Conservation (phyloP, 1,140 invertebrate species). For the Leptinotarsa undecemlineata region DNA sequence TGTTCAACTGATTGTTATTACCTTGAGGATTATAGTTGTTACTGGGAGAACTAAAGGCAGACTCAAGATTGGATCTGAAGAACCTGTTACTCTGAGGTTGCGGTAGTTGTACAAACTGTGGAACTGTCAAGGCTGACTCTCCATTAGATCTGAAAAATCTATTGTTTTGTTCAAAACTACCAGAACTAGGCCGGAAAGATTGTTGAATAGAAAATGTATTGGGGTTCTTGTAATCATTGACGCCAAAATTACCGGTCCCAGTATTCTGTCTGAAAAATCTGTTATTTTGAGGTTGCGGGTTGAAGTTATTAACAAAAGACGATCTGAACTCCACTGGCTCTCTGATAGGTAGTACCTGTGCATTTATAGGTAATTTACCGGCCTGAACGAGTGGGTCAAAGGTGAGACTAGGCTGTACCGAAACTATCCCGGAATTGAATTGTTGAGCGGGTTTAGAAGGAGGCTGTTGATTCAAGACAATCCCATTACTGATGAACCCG, state of each 20-base stretch:
- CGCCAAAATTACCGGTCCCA: conserved; percentile 54
- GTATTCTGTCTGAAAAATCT: conserved; percentile 58
- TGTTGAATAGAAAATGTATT: conserved; percentile 34
- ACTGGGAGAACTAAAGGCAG: not conserved
- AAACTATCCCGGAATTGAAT: conserved; percentile 37
- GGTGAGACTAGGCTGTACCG: conserved; percentile 59
- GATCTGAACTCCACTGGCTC: conserved; percentile 46
- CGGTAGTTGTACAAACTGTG: conserved; percentile 9
- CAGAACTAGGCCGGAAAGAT: conserved; percentile 30
- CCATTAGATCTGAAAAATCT: conserved; percentile 32
- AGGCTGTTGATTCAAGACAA: conserved; percentile 15
- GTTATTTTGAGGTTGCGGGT: not conserved
- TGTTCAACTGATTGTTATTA: conserved; percentile 66
- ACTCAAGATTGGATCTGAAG: conserved; percentile 43
- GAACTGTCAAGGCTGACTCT: conserved; percentile 21
- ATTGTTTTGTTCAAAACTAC: conserved; percentile 20
- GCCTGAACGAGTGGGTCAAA: conserved; percentile 46
- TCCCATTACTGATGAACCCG: conserved; percentile 32
- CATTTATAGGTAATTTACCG: conserved; percentile 46
- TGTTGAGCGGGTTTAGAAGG: conserved; percentile 24
- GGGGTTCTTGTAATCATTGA: conserved; percentile 33
- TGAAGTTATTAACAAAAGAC: conserved; percentile 33
- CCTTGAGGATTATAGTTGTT: conserved; percentile 9
- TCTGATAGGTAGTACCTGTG: conserved; percentile 49
- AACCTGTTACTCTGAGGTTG: conserved; percentile 39